phyloP scores from a whole-genome alignment of 2,113 vertebrate species.

The Pogonocichla stellata region DNA sequence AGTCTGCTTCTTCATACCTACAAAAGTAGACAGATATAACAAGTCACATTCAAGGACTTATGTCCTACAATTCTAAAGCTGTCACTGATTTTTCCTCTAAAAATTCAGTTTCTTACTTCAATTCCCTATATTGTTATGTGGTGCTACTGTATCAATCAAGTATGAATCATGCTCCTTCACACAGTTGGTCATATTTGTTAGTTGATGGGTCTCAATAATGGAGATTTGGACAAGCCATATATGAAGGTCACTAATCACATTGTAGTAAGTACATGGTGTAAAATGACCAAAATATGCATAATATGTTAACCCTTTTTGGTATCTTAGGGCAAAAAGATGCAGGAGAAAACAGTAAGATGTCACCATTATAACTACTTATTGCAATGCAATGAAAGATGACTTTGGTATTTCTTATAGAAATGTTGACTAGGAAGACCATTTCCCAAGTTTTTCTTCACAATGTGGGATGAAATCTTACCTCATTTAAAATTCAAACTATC shows the following conservation, averaged over 20 bases:
- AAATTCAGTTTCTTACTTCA: background rate
- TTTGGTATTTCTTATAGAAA: constrained; percentile 63
- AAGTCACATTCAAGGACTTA: background rate
- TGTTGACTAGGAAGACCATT: background rate
- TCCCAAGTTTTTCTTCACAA: background rate
- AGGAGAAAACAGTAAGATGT: background rate
- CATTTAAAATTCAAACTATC: background rate
- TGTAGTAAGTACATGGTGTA: background rate
- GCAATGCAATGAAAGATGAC: constrained; percentile 44
- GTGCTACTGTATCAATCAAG: background rate
- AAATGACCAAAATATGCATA: background rate
- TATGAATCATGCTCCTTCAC: background rate
- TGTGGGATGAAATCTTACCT: background rate
- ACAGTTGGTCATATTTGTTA: background rate
- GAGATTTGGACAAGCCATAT: background rate
- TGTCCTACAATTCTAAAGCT: background rate
- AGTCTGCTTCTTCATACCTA: background rate
- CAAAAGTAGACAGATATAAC: background rate
- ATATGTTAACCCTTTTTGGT: background rate
- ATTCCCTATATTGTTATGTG: background rate
- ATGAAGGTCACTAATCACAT: background rate
- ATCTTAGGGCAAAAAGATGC: background rate
- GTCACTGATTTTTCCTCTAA: background rate
- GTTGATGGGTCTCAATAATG: background rate
- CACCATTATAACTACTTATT: background rate